phyloP scores from a whole-genome alignment of 2,888 invertebrate genomes.

The Drosophila maculinotata region DNA sequence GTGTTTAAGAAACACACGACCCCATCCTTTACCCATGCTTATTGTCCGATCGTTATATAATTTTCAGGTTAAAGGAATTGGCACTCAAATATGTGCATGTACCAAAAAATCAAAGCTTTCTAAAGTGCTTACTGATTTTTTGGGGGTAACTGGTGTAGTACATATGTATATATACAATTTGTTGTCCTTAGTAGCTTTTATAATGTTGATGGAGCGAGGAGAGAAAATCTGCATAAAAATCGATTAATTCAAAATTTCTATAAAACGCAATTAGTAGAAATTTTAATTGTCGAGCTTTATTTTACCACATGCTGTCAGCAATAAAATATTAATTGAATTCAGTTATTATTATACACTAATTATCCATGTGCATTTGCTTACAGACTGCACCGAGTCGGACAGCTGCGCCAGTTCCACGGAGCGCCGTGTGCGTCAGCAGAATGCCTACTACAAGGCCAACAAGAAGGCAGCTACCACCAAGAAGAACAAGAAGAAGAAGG shows the following conservation, averaged over 20 bases:
- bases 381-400: slow-evolving; percentile 93
- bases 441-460: slow-evolving; percentile 88
- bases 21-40: neutral
- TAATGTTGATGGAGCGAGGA: slow-evolving; percentile 12
- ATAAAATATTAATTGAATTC: neutral
- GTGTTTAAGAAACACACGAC: too few relatives aligned
- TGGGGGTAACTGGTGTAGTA: too few relatives aligned
- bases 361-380: neutral
- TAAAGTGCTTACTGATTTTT: too few relatives aligned
- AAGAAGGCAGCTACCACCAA: slow-evolving; percentile 90
- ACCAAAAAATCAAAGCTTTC: neutral
- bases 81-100: slow-evolving; percentile 1
- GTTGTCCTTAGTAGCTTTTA: too few relatives aligned
- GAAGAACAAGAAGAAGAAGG: slow-evolving; percentile 90
- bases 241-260: neutral
- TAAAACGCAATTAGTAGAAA: too few relatives aligned
- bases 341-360: neutral
- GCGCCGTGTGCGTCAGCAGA: slow-evolving; percentile 87
- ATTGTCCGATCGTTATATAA: slow-evolving; percentile 1
- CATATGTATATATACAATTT: too few relatives aligned
- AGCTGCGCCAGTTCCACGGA: slow-evolving; percentile 89
- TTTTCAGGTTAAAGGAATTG: neutral
- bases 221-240: neutral
- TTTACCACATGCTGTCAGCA: neutral
- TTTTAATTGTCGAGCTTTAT: neutral